Conservation (phyloP, 2,888 invertebrate genomes). For the Amitus sp. region DNA sequence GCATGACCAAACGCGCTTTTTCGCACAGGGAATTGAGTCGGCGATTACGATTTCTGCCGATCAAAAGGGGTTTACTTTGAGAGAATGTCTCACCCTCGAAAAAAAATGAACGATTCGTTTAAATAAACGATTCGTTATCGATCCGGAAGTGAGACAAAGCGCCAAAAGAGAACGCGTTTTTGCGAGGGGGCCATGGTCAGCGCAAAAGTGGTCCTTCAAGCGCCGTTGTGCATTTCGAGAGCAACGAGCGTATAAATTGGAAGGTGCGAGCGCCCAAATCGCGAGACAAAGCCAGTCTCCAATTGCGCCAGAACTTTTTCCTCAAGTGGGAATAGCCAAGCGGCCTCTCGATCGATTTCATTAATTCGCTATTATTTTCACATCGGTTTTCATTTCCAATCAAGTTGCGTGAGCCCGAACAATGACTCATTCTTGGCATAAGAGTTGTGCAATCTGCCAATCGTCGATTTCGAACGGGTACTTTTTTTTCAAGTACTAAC, state of each 20-base stretch:
- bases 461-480: not conserved
- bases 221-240: slow-evolving; percentile 38
- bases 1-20: too few species aligned
- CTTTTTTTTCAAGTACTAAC: too few species aligned
- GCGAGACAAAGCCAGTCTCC: slow-evolving; percentile 22
- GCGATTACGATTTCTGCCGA: too few species aligned
- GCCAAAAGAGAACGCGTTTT: slow-evolving; percentile 1
- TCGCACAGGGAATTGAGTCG: too few species aligned
- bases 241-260: slow-evolving; percentile 46
- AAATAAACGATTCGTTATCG: not conserved
- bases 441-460: not conserved
- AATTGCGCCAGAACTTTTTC: not conserved
- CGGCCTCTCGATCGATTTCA: not conserved
- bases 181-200: slow-evolving; percentile 5
- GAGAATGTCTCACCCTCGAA: too few species aligned
- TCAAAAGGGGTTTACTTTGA: too few species aligned
- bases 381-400: slow-evolving; percentile 1
- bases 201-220: slow-evolving; percentile 37
- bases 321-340: not conserved
- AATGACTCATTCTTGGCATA: not conserved
- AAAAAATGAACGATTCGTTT: not conserved
- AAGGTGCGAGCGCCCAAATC: slow-evolving; percentile 39
- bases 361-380: slow-evolving; percentile 1
- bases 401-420: not conserved
- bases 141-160: slow-evolving; percentile 6